phyloP scores from a whole-genome alignment of 2,888 invertebrate genomes.

The Agonopterix subpropinquella region DNA sequence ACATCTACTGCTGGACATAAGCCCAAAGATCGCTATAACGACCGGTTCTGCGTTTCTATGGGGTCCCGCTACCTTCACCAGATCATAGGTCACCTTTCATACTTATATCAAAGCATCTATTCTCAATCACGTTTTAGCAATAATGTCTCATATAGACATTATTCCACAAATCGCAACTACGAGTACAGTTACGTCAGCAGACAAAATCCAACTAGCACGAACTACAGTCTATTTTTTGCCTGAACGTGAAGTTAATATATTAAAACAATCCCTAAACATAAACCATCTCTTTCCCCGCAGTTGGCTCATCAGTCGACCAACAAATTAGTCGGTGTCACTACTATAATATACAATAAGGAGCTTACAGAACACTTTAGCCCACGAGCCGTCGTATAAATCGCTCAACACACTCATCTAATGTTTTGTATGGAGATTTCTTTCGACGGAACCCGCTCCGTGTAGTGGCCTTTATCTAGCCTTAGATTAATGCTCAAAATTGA shows the following conservation, averaged over 20 bases:
- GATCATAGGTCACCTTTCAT: too few species aligned
- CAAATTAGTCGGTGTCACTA: conserved; percentile 74
- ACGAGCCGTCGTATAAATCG: conserved; percentile 68
- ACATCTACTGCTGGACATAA: too few species aligned
- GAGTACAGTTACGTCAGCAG: conserved; percentile 20
- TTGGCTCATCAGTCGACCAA: conserved; percentile 70
- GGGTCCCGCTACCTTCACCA: too few species aligned
- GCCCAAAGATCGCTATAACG: too few species aligned
- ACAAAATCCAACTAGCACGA: conserved; percentile 6
- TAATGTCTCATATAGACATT: too few species aligned
- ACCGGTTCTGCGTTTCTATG: too few species aligned
- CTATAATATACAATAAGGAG: conserved; percentile 72
- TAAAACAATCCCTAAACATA: conserved; percentile 32
- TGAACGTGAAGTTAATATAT: too few species aligned
- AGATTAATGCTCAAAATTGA: conserved; percentile 67
- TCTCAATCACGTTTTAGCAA: too few species aligned
- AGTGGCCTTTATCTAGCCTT: conserved; percentile 68
- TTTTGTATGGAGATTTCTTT: conserved; percentile 77
- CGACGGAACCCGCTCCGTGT: conserved; percentile 56
- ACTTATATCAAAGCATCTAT: too few species aligned
- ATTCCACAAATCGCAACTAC: too few species aligned
- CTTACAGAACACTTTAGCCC: conserved; percentile 48
- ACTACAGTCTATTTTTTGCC: too few species aligned
- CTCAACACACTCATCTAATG: conserved; percentile 68
- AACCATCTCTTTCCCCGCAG: conserved; percentile 61